These are phyloP conservation scores for Hypsibius dujardini DNA, from an alignment of 1,140 invertebrate genomes.

Conservation along the genomic window DNA sequence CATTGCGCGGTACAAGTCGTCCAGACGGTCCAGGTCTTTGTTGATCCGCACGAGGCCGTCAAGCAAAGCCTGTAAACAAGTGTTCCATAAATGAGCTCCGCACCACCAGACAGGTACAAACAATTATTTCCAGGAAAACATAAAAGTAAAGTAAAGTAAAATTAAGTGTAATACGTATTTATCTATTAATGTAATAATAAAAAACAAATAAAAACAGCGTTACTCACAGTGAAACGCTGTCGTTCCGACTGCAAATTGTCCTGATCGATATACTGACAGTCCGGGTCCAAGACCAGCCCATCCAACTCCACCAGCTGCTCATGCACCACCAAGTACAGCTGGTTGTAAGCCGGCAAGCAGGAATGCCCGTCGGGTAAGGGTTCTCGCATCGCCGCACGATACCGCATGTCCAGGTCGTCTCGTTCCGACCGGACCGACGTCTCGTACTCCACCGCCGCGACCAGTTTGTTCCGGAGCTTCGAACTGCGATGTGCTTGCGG, in stretches of 20 bases:
- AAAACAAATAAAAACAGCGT: background rate
- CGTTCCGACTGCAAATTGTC: background rate
- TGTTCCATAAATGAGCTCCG: too few relatives aligned
- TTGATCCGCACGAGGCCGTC: conserved; percentile 9
- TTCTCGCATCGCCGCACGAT: conserved; percentile 2
- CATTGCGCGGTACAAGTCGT: conserved; percentile 12
- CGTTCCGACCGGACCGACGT: background rate
- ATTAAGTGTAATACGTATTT: too few relatives aligned
- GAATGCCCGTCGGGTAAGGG: background rate
- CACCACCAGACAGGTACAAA: too few relatives aligned
- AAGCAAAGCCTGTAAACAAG: background rate
- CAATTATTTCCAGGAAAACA: too few relatives aligned
- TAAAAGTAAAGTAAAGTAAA: background rate
- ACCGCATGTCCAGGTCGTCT: background rate
- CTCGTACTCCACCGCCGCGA: background rate
- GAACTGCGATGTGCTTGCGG: too few relatives aligned
- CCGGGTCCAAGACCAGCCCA: background rate
- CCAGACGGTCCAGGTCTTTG: conserved; percentile 2
- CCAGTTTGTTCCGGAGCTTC: background rate
- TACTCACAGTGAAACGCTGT: conserved; percentile 7
- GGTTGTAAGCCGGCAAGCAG: conserved; percentile 5
- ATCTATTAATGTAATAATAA: too few relatives aligned
- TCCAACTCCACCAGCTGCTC: conserved; percentile 11
- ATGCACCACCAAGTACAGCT: background rate
- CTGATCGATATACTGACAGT: conserved; percentile 12